Evolutionary conservation across 2,113 vertebrate species (phyloP).

Genomic region (Nerophis lumbriciformis): DNA sequence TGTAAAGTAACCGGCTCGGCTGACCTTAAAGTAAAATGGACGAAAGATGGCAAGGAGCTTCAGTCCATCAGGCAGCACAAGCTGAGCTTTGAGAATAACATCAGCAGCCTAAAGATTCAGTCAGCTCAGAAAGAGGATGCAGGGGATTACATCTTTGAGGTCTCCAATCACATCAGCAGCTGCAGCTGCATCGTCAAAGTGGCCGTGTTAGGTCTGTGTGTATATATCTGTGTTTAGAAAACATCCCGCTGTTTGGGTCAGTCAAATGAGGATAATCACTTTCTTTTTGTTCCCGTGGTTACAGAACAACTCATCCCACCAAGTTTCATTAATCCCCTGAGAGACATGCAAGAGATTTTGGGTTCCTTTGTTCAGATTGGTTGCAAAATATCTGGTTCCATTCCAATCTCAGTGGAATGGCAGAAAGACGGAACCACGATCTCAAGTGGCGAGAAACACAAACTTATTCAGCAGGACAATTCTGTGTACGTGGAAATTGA

Average conservation of each 20-base stretch:
- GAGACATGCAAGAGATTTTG: conserved; percentile 83
- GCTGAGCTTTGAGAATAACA: conserved; percentile 86
- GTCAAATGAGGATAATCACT: neutral
- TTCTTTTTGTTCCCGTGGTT: conserved; percentile 56
- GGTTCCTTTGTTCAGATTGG: conserved; percentile 87
- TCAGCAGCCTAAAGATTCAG: conserved; percentile 89
- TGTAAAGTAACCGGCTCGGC: conserved; percentile 91
- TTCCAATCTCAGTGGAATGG: conserved; percentile 92
- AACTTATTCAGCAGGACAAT: conserved; percentile 85
- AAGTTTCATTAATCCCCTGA: conserved; percentile 87
- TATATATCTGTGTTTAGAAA: conserved; percentile 2
- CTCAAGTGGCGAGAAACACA: conserved; percentile 84
- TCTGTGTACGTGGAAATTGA: conserved; percentile 81
- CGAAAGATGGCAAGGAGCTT: conserved; percentile 86
- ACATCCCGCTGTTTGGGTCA: neutral
- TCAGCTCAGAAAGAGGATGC: conserved; percentile 83
- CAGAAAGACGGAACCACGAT: conserved; percentile 87
- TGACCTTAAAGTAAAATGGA: conserved; percentile 91
- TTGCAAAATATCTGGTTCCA: conserved; percentile 91
- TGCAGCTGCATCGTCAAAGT: conserved; percentile 84
- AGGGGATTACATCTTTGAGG: conserved; percentile 89
- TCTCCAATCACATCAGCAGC: conserved; percentile 89
- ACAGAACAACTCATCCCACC: conserved; percentile 92
- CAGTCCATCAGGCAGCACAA: conserved; percentile 89
- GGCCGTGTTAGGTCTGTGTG: conserved; percentile 86